Base-by-base conservation (phyloP, 1,140 invertebrate species). In the Dolichoris vasculosae region DNA sequence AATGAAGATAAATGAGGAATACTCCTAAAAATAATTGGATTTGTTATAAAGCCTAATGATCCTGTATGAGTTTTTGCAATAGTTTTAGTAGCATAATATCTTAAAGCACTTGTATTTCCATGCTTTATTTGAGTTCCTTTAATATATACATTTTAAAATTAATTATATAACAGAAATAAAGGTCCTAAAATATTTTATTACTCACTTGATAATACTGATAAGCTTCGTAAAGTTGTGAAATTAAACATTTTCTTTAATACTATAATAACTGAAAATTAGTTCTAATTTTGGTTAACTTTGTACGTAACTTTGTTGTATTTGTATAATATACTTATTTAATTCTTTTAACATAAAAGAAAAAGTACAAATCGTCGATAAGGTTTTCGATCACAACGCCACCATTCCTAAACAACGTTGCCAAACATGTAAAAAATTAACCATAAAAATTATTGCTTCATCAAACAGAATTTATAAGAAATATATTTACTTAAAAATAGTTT, bases 201-300 rank as follows among this genome's bases (percentile, higher is more conserved):
- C 85, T 83, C n/a, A 86, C 85, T 86, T 71, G 82, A 73, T 32
- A 89, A 82, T 48, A 86, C 84, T 0, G 35, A 82, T 11, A 77
- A 23, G 78, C 71, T 86, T 30, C 84, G 84, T 4, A 81, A 71
- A 48, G 86, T 51, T 17, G 85, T 88, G 13, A 86, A 26, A 38
- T 63, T 86, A 83, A 81, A n/a, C 11, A 89, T 13, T 78, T 76
- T 89, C 86, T 87, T 77, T n/a, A 89, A 71, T 87, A 88, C 89
- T 64, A 86, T 86, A 69, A 30, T 63, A 71, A n/a, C 51, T 59
- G 32, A 80, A 67, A 51, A 2, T 15, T 17, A 13, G 40, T 73
- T 69, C 13, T 83, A 46, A 30, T 32, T 55, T n/a, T 40, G 6
- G 43, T n/a, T 38, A 11, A 40, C 35, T 71, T 30, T 69, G 23